A percentile compares a stretch with the other conserved stretches of the same genome.
phyloP scores from a whole-genome alignment of 2,888 invertebrate genomes.

The Sinhomidia bicolor region DNA sequence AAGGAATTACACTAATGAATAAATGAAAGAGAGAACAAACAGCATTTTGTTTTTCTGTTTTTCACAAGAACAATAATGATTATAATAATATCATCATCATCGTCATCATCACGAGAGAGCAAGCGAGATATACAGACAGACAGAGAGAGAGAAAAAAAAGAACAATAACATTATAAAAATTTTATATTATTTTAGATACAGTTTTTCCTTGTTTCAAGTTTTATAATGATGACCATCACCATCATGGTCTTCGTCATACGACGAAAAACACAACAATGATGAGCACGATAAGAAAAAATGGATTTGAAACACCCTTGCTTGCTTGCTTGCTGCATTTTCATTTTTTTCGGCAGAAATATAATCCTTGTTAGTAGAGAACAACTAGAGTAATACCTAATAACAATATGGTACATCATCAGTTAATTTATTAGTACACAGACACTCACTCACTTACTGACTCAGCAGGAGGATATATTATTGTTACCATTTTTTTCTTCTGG shows the following conservation, averaged over 20 bases:
- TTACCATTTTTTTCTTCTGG: no score
- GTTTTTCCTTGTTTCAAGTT: slow-evolving; percentile 54
- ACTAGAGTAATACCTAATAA: background rate
- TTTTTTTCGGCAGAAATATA: slow-evolving; percentile 25
- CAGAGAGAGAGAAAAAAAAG: background rate
- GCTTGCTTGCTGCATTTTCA: no score
- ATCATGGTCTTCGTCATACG: background rate
- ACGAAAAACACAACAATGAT: background rate
- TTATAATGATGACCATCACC: slow-evolving; percentile 28
- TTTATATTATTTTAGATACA: background rate
- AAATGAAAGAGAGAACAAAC: slow-evolving; percentile 57
- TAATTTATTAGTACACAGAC: slow-evolving; percentile 34
- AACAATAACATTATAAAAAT: slow-evolving; percentile 12
- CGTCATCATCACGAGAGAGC: slow-evolving; percentile 33
- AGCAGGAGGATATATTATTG: no score
- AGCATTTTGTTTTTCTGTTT: slow-evolving; percentile 55
- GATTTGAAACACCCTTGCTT: no score
- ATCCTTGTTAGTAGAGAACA: background rate
- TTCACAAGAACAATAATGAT: slow-evolving; percentile 48
- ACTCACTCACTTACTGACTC: background rate
- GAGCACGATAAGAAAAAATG: no score
- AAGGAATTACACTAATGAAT: slow-evolving; percentile 58
- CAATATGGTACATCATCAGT: slow-evolving; percentile 30
- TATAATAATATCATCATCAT: no score
- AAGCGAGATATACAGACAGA: no score